phyloP scores from a whole-genome alignment of 2,888 invertebrate genomes.

The Elaeidobius kamerunicus region DNA sequence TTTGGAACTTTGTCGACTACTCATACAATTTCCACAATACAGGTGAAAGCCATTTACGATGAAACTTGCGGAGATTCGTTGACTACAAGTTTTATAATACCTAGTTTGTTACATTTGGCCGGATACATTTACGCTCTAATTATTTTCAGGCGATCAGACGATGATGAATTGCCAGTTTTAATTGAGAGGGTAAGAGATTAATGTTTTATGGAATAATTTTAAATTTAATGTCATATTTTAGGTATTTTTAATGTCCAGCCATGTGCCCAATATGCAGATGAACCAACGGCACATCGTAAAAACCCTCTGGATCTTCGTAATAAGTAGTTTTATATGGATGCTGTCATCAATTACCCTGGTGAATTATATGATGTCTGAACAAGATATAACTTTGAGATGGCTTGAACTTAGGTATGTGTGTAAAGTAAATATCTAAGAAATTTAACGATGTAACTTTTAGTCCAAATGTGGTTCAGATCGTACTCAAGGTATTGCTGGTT shows the following conservation, averaged over 20 bases:
- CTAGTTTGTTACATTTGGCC: slow-evolving; percentile 67
- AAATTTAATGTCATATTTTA: too few species aligned
- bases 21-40: slow-evolving; percentile 21
- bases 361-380: slow-evolving; percentile 62
- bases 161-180: slow-evolving; percentile 77
- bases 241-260: slow-evolving; percentile 72
- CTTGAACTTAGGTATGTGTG: slow-evolving; percentile 55
- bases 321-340: slow-evolving; percentile 68
- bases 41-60: slow-evolving; percentile 47
- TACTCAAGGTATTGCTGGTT: slow-evolving; percentile 61
- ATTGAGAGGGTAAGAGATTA: slow-evolving; percentile 67
- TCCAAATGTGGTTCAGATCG: slow-evolving; percentile 51
- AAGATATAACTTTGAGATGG: slow-evolving; percentile 63
- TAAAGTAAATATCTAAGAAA: not conserved
- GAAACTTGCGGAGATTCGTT: slow-evolving; percentile 68
- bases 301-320: slow-evolving; percentile 70
- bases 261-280: slow-evolving; percentile 61
- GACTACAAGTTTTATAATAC: slow-evolving; percentile 69
- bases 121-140: slow-evolving; percentile 73
- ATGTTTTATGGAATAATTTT: not conserved
- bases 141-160: slow-evolving; percentile 72
- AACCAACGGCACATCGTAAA: slow-evolving; percentile 68
- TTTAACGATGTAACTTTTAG: too few species aligned
- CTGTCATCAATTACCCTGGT: slow-evolving; percentile 63
- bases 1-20: slow-evolving; percentile 57